Base-by-base conservation (phyloP, 2,888 invertebrate species). In the Campopleginae sp. region DNA sequence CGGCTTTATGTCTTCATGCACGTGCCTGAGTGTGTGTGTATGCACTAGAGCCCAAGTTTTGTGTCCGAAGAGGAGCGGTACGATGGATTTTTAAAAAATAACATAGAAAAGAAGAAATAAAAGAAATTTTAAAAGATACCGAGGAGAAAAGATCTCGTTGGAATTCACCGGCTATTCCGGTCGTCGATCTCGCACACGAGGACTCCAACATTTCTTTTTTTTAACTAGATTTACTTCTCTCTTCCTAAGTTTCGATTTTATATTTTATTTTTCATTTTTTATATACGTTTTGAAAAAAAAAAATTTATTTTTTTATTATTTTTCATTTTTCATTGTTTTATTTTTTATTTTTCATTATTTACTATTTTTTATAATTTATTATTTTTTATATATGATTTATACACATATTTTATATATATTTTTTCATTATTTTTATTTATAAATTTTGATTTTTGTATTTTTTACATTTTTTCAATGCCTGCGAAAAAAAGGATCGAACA, bases 141-240 rank as follows among this genome's bases (percentile, higher is more conserved):
- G 58, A 77, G 31, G 77, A 78, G 78, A 85, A 85, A 78, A 77
- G 78, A 85, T 84, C 81, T 81, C 81, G 74, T 74, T 74, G 84
- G 84, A 84, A 84, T 84, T 81, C 81, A 84, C 84, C 51, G 77
- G 80, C 78, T 84, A 84, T 81, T 80, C 84, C 81, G 80, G 84
- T 84, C 86, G 82, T 82, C 82, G 84, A 84, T 84, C 86, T 77
- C 70, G n/a, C n/a, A 51, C 74, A 51, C 71, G 46, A 31, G 61
- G 58, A 46, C 66, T 51, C 58, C 23, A 61, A 63, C 63, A 58
- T 61, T 65, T 71, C 51, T 84, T 46, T 70, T 51, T 48, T 75
- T 38, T 74, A 42, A 42, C 61, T 75, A 75, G 75, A 48, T 79
- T 79, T 70, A 48, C 58, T 54, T 58, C 31, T 65, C 23, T 44